These are phyloP conservation scores for Melanotaenia trifasciata DNA, from an alignment of 2,797 vertebrate species.

Conservation along the genomic window DNA sequence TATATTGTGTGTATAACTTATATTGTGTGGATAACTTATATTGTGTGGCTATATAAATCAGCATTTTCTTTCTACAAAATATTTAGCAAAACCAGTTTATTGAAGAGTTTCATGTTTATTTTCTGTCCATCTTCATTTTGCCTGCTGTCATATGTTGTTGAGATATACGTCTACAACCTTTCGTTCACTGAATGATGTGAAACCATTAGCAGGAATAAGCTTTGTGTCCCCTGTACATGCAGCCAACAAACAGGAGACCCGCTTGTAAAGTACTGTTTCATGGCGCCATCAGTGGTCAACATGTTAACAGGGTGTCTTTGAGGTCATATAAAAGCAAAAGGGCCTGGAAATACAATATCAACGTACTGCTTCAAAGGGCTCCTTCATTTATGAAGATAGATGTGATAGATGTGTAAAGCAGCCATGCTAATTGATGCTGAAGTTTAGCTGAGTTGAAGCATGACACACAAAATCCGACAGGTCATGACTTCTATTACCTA, in stretches of 20 bases:
- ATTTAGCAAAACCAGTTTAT: background rate
- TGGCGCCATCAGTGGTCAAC: constrained; percentile 1
- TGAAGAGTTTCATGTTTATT: background rate
- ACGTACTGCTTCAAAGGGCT: background rate
- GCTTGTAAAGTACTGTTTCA: background rate
- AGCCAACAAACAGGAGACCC: background rate
- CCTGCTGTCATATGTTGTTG: background rate
- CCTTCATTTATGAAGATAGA: background rate
- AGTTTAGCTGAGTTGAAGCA: background rate
- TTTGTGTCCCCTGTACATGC: background rate
- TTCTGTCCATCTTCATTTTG: background rate
- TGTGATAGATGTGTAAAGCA: constrained; percentile 10
- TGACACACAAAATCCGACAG: background rate
- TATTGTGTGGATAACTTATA: background rate
- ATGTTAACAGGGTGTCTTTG: constrained; percentile 1
- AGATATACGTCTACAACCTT: background rate
- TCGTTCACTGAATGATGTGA: constrained; percentile 13
- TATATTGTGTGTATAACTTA: too few species aligned
- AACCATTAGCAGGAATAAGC: constrained; percentile 7
- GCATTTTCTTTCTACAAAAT: background rate
- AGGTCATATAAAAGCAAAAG: constrained; percentile 14
- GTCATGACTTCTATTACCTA: background rate
- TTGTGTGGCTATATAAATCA: background rate
- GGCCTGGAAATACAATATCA: constrained; percentile 7
- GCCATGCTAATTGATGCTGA: constrained; percentile 9